Evolutionary conservation across 2,888 invertebrate species (phyloP), one percentile per base, ranked within the genome.

Genomic region (Sinopyrophorus schimmeli): DNA sequence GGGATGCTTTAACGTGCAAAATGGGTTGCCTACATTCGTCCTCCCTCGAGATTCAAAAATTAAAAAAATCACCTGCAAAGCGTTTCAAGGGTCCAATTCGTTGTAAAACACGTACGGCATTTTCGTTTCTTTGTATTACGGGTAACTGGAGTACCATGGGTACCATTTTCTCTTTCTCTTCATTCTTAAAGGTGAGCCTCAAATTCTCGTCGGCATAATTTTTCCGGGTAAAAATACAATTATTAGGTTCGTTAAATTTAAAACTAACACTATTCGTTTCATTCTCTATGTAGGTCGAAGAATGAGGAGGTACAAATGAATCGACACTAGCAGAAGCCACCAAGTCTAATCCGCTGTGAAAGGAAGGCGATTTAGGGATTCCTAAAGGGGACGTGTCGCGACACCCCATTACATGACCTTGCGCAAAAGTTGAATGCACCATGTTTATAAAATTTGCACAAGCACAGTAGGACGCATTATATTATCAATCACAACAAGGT

Each of bases 331-430:
- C 82, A 61, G 79, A 82, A 52, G 87, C 87, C 64, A 88, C 86
- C 66, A 87, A 81, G 72, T 90, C 89, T 61, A 90, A 79, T 47
- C 89, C 90, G 74, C 89, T 88, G 75, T 91, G 90, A 75, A 90
- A 90, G 70, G 89, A 90, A 59, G 90, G 90, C 65, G 89, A 89
- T 75, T 91, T 91, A 62, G 90, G 90, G 69, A 90, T 85, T 59
- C 89, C 87, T 72, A 84, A 77, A 63, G 80, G 79, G 67, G 80
- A 79, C 70, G 79, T 77, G 44, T 66, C 66, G 52, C 70, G 68
- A 63, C 67, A 66, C 49, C 69, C 68, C 68, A 69, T 67, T 57
- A 70, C 70, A 66, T 70, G 69, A 63, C 68, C 68, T 65, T 73
- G 72, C 57, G 70, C 72, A 61, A 71, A 72, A 55, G 72, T 72